These are phyloP conservation scores for Heliconius aoede DNA, from an alignment of 2,888 invertebrate species.

Conservation along the genomic window DNA sequence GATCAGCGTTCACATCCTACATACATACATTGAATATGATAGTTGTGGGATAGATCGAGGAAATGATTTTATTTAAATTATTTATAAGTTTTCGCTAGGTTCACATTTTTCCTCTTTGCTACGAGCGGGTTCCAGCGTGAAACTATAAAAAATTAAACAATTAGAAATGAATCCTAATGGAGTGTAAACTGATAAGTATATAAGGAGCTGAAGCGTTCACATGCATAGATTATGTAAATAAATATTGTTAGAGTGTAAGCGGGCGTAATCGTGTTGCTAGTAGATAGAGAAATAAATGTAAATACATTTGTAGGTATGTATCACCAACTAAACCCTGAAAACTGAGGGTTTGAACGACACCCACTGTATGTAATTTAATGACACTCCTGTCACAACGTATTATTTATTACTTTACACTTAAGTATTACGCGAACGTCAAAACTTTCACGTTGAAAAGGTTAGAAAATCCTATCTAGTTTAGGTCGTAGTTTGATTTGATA, in stretches of 20 bases:
- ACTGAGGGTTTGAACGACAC: neutral
- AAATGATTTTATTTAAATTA: neutral
- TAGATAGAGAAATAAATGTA: no score
- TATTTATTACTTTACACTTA: neutral
- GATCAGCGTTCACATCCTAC: neutral
- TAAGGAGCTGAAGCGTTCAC: no score
- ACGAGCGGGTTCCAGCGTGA: neutral
- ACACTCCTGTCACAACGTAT: slow-evolving; percentile 4
- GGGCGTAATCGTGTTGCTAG: no score
- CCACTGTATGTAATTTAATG: slow-evolving; percentile 7
- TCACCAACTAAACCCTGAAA: neutral
- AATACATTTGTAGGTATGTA: no score
- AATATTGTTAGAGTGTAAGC: no score
- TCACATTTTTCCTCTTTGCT: neutral
- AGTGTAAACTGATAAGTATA: no score
- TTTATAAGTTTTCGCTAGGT: neutral
- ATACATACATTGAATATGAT: neutral
- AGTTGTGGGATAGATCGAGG: neutral
- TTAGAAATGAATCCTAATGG: neutral
- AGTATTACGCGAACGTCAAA: neutral
- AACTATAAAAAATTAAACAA: neutral
- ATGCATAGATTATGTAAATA: no score
- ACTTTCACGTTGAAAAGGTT: neutral
- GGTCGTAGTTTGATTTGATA: neutral
- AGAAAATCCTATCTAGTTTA: neutral